Percentiles rank a stretch among this genome's conserved stretches.
These are phyloP conservation scores for Podocnemis expansa DNA, from an alignment of 2,113 vertebrate genomes.

Conservation along the genomic window DNA sequence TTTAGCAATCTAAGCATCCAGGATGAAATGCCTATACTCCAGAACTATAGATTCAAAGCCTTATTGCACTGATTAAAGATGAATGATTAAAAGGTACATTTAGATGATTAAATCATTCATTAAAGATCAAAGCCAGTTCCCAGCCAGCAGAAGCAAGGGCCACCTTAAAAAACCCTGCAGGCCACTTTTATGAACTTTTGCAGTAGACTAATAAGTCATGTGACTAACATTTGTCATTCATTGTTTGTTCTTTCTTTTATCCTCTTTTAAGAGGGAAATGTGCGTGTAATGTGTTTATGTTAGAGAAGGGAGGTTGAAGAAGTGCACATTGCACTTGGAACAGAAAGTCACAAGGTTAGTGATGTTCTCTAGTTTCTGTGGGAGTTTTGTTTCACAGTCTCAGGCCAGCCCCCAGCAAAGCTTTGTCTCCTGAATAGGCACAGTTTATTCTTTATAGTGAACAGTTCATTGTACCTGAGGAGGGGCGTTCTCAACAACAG, in stretches of 20 bases:
- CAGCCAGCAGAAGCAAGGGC: too few species aligned
- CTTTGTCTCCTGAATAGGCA: neutral
- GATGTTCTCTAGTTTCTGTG: constrained; percentile 2
- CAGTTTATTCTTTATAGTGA: neutral
- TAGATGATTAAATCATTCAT: too few species aligned
- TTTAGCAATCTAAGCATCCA: neutral
- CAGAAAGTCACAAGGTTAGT: constrained; percentile 7
- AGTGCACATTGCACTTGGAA: neutral
- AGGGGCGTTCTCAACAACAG: neutral
- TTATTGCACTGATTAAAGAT: neutral
- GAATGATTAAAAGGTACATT: constrained; percentile 54
- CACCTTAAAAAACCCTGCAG: too few species aligned
- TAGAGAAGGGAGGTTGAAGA: constrained; percentile 27
- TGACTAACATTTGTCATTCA: constrained; percentile 9
- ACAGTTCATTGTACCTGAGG: neutral
- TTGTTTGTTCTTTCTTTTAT: constrained; percentile 22
- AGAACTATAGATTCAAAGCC: neutral
- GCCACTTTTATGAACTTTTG: too few species aligned
- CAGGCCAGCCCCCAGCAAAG: neutral
- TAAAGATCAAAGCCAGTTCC: too few species aligned
- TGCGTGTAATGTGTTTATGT: constrained; percentile 47
- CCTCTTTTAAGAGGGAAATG: constrained; percentile 43
- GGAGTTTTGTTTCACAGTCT: neutral
- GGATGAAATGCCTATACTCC: neutral
- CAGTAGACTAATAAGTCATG: constrained; percentile 26